Percentiles rank a stretch among this genome's conserved stretches.
These are phyloP conservation scores for Urocitellus parryii DNA, from an alignment of 2,113 vertebrate species.

Conservation along the genomic window DNA sequence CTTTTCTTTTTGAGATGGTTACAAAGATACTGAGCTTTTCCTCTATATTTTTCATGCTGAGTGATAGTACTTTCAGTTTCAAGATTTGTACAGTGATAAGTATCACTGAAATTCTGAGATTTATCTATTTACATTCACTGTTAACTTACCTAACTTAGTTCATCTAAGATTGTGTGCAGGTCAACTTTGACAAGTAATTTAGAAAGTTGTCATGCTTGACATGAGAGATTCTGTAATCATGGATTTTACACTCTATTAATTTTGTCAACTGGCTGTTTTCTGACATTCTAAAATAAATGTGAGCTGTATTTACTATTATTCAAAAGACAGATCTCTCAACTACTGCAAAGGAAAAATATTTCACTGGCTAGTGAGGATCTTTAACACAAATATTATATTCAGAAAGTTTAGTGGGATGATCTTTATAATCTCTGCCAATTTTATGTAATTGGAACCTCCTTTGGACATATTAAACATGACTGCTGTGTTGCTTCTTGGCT, in stretches of 20 bases:
- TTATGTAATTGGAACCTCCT: background rate
- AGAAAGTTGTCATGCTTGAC: constrained; percentile 67
- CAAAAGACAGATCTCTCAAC: constrained; percentile 68
- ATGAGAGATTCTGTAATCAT: constrained; percentile 76
- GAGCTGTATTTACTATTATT: constrained; percentile 79
- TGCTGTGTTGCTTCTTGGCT: background rate
- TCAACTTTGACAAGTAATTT: constrained; percentile 73
- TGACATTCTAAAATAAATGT: constrained; percentile 81
- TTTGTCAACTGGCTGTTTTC: constrained; percentile 72
- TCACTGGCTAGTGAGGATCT: constrained; percentile 7
- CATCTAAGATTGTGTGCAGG: constrained; percentile 63
- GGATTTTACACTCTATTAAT: constrained; percentile 79
- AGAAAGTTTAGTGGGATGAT: background rate
- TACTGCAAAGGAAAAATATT: constrained; percentile 42
- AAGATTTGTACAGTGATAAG: background rate
- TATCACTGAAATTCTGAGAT: constrained; percentile 19
- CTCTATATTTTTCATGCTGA: background rate
- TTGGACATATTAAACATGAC: background rate
- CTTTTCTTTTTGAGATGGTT: background rate
- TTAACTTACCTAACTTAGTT: constrained; percentile 77
- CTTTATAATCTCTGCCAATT: background rate
- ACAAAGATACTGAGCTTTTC: background rate
- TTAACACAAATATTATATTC: constrained; percentile 16
- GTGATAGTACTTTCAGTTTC: background rate
- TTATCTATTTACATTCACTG: constrained; percentile 27